Base-by-base conservation (phyloP, 1,140 invertebrate genomes). In the Trichonephila clavata region DNA sequence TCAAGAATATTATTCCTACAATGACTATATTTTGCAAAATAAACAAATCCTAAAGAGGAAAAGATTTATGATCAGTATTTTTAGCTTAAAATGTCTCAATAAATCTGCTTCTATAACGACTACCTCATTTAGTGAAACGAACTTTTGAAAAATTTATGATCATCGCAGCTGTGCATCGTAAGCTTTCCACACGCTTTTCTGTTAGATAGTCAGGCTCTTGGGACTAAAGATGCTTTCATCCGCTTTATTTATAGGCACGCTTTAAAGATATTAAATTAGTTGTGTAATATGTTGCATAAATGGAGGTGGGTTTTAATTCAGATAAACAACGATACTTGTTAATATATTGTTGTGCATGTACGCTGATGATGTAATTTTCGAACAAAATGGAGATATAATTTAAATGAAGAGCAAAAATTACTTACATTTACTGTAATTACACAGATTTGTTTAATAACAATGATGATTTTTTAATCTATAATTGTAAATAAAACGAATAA, bases 101-200 rank as follows among this genome's bases (percentile, higher is more conserved):
- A 90, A 90, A 90, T 90, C 89, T 81, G 39, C 32, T 71, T 27
- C 61, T 43, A 20, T 88, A 88, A 71, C 86, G 86, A 88, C 86
- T 88, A 32, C 32, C 89, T 90, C 89, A 90, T 90, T 90, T 90
- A 90, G 24, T 65, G 39, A 89, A 90, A 90, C 68, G 89, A 81
- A 90, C 68, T 81, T 90, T 68, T 90, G 89, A 90, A 90, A 90
- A 90, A 90, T 90, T 81, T 90, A 90, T 61, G 71, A 68, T 60
- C n/a, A 60, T 21, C 68, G 20, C 89, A 90, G 89, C 89, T 90
- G 89, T 68, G 68, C 27, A 39, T 60, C 89, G 16, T 60, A 77
- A 89, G 32, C n/a, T 61, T 89, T 77, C 39, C 43, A 18, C 87
- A 89, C 87, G 63, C 87, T 27, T 77, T 32, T n/a, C 71, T 16